Base-by-base conservation (phyloP, 2,888 invertebrate species). In the Cheilosia urbana region DNA sequence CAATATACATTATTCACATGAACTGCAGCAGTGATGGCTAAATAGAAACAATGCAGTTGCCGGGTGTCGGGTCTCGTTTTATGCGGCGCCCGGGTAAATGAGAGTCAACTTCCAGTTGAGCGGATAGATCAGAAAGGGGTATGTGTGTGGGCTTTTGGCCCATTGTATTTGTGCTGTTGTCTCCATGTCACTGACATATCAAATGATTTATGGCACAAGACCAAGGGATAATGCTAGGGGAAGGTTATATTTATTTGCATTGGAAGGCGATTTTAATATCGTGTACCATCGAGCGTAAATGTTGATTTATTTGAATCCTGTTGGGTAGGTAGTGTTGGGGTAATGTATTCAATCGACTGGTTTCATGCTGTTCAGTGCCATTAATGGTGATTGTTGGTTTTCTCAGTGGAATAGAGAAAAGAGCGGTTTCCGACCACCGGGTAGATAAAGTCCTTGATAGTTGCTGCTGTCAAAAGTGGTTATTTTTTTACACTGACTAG, bases 21-120 rank as follows among this genome's bases (percentile, higher is more conserved):
- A 13, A 24, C 15, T 58, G 27, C n/a, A 37, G 13, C 19, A 30
- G 45, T 17, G 30, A 17, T 24, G 17, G 40, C 42, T 42, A 34
- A 40, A 58, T 60, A 42, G 19, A 53, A 53, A 58, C 19, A n/a
- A 21, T 69, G 68, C 34, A 57, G 45, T 66, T 24, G 13, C 60
- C 51, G 27, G 53, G 27, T 13, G 6, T 40, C n/a, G 45, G 19
- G 47, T 17, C 30, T 66, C 60, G 45, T 4, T 37, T 63, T 47
- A 17, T 68, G 11, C 21, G 21, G 60, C 17, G 37, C 17, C n/a
- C 40, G 21, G 37, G 49, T 45, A 37, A 65, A 53, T 65, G 45
- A 45, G 58, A 34, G 76, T 66, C 69, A 71, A 15, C 45, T 82
- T 82, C 77, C 81, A 58, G 53, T 51, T 58, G 63, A 63, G 30